These are phyloP conservation scores for Cyphomyrus discorhynchus DNA, from an alignment of 2,113 vertebrate genomes.

Conservation along the genomic window DNA sequence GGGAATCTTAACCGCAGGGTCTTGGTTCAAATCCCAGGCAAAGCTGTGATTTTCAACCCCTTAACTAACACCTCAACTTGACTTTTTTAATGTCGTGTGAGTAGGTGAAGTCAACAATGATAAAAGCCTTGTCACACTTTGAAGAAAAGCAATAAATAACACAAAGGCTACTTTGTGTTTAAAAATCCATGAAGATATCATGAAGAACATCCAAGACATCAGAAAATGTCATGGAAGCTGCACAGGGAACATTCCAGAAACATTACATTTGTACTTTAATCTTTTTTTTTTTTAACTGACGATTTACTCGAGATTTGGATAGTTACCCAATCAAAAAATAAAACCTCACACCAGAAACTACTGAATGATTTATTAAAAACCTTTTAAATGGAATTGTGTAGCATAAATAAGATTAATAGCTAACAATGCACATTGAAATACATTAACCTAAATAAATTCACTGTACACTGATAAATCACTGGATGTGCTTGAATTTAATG, in stretches of 20 bases:
- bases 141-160: not conserved
- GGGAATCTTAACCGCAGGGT: not conserved
- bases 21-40: not conserved
- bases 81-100: not conserved
- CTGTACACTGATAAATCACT: not conserved
- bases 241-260: not conserved
- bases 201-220: not conserved
- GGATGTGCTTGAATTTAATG: not conserved
- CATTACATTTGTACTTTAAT: not conserved
- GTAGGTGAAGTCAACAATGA: not conserved
- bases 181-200: not conserved
- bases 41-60: not conserved
- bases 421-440: not conserved
- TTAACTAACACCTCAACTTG: not conserved
- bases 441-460: not conserved
- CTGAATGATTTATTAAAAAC: not conserved
- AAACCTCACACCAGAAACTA: not conserved
- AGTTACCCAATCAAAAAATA: not conserved
- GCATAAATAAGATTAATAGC: not conserved
- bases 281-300: not conserved
- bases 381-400: not conserved
- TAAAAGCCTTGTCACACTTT: not conserved
- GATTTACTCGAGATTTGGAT: not conserved
- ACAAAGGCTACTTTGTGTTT: not conserved
- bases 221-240: not conserved